phyloP scores from a whole-genome alignment of 2,797 vertebrate genomes.

The Epinephelus malabaricus region DNA sequence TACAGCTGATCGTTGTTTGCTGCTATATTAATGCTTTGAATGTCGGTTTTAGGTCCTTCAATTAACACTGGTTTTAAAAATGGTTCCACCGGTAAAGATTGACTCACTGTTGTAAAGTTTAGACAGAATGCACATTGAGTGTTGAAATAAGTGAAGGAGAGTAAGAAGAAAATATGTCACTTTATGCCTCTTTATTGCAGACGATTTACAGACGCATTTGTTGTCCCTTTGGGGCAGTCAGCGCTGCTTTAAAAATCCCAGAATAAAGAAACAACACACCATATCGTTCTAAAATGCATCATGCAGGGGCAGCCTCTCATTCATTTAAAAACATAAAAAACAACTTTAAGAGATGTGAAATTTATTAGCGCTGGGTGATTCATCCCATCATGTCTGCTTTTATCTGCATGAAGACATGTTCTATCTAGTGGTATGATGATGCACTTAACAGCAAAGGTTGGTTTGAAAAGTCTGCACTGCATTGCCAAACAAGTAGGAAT shows the following conservation, averaged over 20 bases:
- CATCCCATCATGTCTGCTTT: slow-evolving; percentile 30
- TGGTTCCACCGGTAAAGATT: slow-evolving; percentile 1
- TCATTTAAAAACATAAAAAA: slow-evolving; percentile 34
- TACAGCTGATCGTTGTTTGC: no score
- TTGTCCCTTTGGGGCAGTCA: neutral
- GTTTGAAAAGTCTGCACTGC: slow-evolving; percentile 6
- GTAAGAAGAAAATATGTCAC: slow-evolving; percentile 25
- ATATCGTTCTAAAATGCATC: neutral
- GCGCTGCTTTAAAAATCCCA: slow-evolving; percentile 10
- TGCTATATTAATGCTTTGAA: no score
- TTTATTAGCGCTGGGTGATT: slow-evolving; percentile 8
- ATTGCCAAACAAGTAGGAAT: slow-evolving; percentile 10
- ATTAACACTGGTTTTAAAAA: neutral
- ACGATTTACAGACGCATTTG: slow-evolving; percentile 15
- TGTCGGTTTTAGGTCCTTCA: no score
- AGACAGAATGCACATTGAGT: slow-evolving; percentile 22
- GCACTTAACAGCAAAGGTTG: slow-evolving; percentile 4
- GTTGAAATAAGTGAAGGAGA: slow-evolving; percentile 12
- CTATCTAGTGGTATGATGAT: slow-evolving; percentile 12
- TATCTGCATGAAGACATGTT: slow-evolving; percentile 41
- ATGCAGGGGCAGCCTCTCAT: slow-evolving; percentile 7
- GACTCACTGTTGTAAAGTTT: neutral
- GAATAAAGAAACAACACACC: slow-evolving; percentile 17
- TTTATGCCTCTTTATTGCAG: slow-evolving; percentile 25
- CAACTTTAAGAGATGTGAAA: slow-evolving; percentile 29